These are phyloP conservation scores for Galago senegalensis DNA, from an alignment of 2,797 vertebrate genomes.

Conservation along the genomic window DNA sequence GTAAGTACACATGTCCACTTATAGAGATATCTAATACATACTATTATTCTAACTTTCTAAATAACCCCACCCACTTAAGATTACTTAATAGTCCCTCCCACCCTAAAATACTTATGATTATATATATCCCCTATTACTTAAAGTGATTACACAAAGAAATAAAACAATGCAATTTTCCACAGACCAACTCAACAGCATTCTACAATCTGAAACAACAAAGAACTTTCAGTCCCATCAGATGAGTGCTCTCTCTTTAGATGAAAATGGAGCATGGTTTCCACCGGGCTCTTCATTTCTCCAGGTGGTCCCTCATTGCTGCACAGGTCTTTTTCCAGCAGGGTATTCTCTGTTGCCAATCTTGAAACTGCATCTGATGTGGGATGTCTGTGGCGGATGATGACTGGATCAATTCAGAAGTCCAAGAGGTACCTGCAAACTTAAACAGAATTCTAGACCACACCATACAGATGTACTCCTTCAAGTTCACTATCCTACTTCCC, in stretches of 20 bases:
- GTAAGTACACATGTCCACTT: conserved; percentile 70
- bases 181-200: conserved; percentile 63
- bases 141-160: conserved; percentile 72
- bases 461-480: background rate
- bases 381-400: conserved; percentile 64
- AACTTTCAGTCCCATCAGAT: conserved; percentile 65
- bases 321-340: conserved; percentile 59
- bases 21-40: conserved; percentile 67
- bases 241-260: conserved; percentile 41
- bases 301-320: background rate
- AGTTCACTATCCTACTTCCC: background rate
- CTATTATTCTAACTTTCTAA: conserved; percentile 73
- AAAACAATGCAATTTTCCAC: conserved; percentile 71
- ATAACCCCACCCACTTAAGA: conserved; percentile 80
- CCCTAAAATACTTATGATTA: conserved; percentile 72
- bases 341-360: conserved; percentile 72
- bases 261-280: background rate
- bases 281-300: background rate
- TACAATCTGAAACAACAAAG: conserved; percentile 80
- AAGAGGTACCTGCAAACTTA: conserved; percentile 79
- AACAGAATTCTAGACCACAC: conserved; percentile 72
- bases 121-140: conserved; percentile 75
- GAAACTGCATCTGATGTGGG: conserved; percentile 19
- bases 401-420: conserved; percentile 73
- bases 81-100: conserved; percentile 79